Percentiles rank a stretch among this genome's conserved stretches.
These are phyloP conservation scores for Engystomops pustulosus DNA, from an alignment of 2,113 vertebrate species.

Conservation along the genomic window DNA sequence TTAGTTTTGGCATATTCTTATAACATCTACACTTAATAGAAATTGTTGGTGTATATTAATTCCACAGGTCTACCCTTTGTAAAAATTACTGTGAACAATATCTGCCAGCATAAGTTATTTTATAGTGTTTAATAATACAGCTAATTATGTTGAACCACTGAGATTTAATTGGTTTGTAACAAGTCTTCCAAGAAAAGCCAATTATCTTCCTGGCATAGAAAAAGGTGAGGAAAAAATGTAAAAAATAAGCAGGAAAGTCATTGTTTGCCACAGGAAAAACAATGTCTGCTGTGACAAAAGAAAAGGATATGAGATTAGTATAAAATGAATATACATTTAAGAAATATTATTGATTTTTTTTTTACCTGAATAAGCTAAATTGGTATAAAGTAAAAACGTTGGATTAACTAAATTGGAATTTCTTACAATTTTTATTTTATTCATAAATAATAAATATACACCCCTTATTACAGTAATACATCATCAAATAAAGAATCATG, in stretches of 20 bases:
- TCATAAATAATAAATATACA: no score
- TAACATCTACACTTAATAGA: neutral
- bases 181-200: conserved; percentile 13
- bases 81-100: conserved; percentile 7
- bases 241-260: neutral
- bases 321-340: neutral
- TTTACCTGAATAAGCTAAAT: neutral
- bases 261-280: neutral
- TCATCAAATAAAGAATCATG: no score
- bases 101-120: conserved; percentile 9
- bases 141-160: conserved; percentile 19
- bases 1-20: neutral
- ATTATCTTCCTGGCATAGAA: conserved; percentile 26
- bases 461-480: no score
- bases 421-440: no score
- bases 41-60: neutral
- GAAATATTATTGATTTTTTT: neutral
- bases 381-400: neutral
- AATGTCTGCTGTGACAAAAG: neutral
- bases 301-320: neutral
- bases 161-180: conserved; percentile 14
- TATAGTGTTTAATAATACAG: neutral
- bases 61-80: neutral
- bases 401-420: no score
- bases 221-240: neutral